Base-by-base conservation (phyloP, 2,888 invertebrate species). In the Nomada fucata region DNA sequence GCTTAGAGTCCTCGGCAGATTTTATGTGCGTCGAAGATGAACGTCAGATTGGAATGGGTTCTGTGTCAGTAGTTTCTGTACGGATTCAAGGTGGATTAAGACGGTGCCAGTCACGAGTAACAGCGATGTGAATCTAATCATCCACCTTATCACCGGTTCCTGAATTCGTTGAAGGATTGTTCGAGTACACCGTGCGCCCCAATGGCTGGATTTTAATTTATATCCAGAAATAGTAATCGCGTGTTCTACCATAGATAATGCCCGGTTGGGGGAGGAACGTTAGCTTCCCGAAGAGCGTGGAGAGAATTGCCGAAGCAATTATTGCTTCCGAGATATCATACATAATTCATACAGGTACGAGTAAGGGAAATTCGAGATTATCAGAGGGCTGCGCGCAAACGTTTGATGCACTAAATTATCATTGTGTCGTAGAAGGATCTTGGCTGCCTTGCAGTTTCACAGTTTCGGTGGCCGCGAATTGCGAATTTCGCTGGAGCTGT, bases 341-440 rank as follows among this genome's bases (percentile, higher is more conserved):
- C 57, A 64, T 52, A 75, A 79, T 75, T 75, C 64, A 64, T 59
- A 18, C 26, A 15, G 44, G 44, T 13, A 44, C 42, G 36, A 29
- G 18, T 15, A 53, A 36, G 59, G 59, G 1, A 36, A 23, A 13
- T 42, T 52, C 18, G 15, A 7, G 26, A 13, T 23, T 20, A 67
- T 44, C 57, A n/a, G 52, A 57, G 69, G 26, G 50, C 50, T 52
- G 57, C 53, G 60, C 44, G 20, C 77, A 68, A 74, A 67, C 68
- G 64, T 82, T 82, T 82, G 64, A 82, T 71, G 57, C 47, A 67
- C 50, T 73, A 73, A 82, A 82, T 76, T 82, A 82, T 82, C 64
- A 79, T 72, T 64, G 18, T 59, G 70, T 81, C 67, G 70, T 67
- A 29, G 20, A 55, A 72, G 76, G 63, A 71, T 75, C 60, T 26